These are phyloP conservation scores for Odontocolon sp. DNA, from an alignment of 2,888 invertebrate species.

Conservation along the genomic window DNA sequence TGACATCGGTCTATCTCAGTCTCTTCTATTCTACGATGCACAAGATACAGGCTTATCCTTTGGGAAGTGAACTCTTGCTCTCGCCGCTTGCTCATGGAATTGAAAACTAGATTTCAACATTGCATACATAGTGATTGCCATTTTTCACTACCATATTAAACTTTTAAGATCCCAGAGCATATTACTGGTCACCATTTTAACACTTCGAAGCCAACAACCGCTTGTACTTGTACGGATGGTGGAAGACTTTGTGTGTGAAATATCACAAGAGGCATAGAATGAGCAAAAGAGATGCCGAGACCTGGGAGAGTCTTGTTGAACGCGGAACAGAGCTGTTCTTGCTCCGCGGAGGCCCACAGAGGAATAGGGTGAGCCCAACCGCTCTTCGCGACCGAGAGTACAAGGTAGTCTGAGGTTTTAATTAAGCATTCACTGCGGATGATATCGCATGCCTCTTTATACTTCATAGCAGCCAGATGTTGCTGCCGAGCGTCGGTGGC, in stretches of 20 bases:
- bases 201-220: too few species aligned
- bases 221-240: slow-evolving; percentile 17
- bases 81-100: too few species aligned
- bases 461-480: slow-evolving; percentile 84
- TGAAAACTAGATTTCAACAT: too few species aligned
- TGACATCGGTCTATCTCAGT: slow-evolving; percentile 74
- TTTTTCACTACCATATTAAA: too few species aligned
- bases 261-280: slow-evolving; percentile 45
- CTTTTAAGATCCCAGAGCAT: too few species aligned
- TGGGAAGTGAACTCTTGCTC: too few species aligned
- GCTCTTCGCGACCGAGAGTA: slow-evolving; percentile 54
- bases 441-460: slow-evolving; percentile 82
- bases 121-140: too few species aligned
- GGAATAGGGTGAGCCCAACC: neutral
- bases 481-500: slow-evolving; percentile 68
- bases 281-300: neutral
- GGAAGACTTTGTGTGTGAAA: slow-evolving; percentile 43
- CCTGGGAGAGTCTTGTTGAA: neutral
- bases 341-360: neutral
- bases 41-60: too few species aligned
- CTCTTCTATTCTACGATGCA: slow-evolving; percentile 26
- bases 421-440: slow-evolving; percentile 80
- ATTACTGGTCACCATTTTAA: too few species aligned
- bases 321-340: slow-evolving; percentile 22
- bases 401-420: slow-evolving; percentile 79